These are phyloP conservation scores for Melanostigma gelatinosum DNA, from an alignment of 2,113 vertebrate genomes.

Conservation along the genomic window DNA sequence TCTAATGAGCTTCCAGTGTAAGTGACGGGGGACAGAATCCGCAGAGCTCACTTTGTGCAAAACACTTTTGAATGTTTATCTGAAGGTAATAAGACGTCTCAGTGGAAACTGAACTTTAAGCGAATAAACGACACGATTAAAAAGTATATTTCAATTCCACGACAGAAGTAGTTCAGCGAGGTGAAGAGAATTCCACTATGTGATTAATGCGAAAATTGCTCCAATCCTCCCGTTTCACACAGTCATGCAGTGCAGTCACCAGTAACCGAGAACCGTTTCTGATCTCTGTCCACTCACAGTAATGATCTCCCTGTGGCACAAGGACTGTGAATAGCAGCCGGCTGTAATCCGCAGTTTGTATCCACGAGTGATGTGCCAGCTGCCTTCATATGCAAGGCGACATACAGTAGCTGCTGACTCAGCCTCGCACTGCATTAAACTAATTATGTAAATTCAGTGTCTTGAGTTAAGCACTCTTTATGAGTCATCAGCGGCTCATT, in stretches of 20 bases:
- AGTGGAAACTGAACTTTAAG: not conserved
- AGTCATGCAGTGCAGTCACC: not conserved
- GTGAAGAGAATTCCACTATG: not conserved
- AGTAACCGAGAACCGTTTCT: not conserved
- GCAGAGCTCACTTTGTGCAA: not conserved
- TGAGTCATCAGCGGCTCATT: constrained; percentile 49
- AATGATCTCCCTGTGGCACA: constrained; percentile 8
- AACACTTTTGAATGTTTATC: not conserved
- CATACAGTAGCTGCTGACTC: constrained; percentile 43
- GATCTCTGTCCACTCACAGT: constrained; percentile 8
- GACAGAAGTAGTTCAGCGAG: not conserved
- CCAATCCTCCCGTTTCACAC: not conserved
- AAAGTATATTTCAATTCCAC: not conserved
- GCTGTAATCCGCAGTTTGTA: not conserved
- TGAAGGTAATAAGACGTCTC: not conserved
- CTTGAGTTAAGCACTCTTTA: constrained; percentile 32
- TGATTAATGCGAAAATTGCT: not conserved
- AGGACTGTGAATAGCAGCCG: not conserved
- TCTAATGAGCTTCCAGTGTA: not conserved
- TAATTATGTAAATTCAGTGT: constrained; percentile 49
- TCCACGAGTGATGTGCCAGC: not conserved
- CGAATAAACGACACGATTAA: not conserved
- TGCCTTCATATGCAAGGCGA: constrained; percentile 21
- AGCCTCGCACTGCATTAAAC: constrained; percentile 29
- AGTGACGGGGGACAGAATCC: not conserved